Conservation (phyloP, 2,797 vertebrate genomes). For the Etheostoma perlongum region DNA sequence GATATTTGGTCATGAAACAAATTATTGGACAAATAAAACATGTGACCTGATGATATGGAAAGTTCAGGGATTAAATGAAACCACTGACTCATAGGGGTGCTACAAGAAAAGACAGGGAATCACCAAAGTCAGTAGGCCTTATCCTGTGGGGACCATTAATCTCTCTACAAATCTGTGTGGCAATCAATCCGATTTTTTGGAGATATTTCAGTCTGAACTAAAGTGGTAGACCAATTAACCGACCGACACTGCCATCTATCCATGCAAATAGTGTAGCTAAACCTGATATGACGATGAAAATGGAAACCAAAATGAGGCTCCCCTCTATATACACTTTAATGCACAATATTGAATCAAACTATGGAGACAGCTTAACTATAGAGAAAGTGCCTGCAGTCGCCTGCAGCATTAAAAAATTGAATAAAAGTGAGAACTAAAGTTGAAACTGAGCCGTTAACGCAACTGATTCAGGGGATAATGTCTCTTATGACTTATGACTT, state of each 20-base stretch:
- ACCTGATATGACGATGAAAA: background rate
- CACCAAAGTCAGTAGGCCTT: background rate
- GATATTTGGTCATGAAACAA: background rate
- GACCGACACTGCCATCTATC: background rate
- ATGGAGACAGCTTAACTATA: background rate
- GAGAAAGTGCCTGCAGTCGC: constrained; percentile 8
- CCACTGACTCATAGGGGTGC: background rate
- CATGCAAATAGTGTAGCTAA: background rate
- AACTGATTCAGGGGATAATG: background rate
- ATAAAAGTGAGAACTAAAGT: constrained; percentile 17
- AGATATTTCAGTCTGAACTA: background rate
- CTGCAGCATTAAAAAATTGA: constrained; percentile 32
- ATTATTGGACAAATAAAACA: no score
- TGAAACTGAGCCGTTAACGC: constrained; percentile 26
- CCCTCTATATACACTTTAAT: constrained; percentile 19
- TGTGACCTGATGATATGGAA: no score
- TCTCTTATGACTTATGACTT: constrained; percentile 14
- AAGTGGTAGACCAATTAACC: background rate
- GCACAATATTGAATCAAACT: constrained; percentile 30
- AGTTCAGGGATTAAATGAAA: no score
- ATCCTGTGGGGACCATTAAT: background rate
- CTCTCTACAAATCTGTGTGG: background rate
- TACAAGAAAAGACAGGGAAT: background rate
- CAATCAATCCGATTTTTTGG: background rate
- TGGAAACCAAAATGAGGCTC: constrained; percentile 1